Base-by-base conservation (phyloP, 2,888 invertebrate species). In the Chironomus tentans region DNA sequence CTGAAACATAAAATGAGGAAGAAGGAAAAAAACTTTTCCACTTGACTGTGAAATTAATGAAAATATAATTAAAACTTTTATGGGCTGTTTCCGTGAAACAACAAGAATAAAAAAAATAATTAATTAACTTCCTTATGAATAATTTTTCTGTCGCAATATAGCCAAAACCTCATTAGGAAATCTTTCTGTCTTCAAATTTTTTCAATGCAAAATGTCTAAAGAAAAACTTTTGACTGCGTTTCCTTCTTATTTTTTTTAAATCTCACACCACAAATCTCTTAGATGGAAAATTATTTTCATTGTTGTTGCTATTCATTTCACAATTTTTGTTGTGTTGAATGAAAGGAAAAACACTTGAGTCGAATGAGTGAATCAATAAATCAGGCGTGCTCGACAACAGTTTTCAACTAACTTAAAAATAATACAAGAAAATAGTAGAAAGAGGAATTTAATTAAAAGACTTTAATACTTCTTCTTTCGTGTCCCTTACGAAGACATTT, bases 31-130 rank as follows among this genome's bases (percentile, higher is more conserved):
- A 65, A 68, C 18, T 68, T 68, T 68, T 68, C 28, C 68, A 68
- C 68, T 68, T 68, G 68, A 68, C 68, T 68, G 46, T 38, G 38
- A 68, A 68, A 68, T 68, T 68, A 68, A 68, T 68, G 68, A 46
- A 68, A 68, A 68, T 68, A 38, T 68, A 68, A 68, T 68, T 68
- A 68, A 68, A 68, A 68, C 46, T 68, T 68, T 68, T 68, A 68
- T 68, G 68, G 68, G 38, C 68, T 46, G 68, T 28, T 68, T 68
- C 68, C 68, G 68, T 46, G 18, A 18, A 28, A 46, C 28, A 46
- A 56, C 38, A 38, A 38, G 38, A 38, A 38, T 38, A 38, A 56
- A 56, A 68, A 38, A 38, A 68, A 38, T 68, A 68, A 68, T 68
- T 68, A 68, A 68, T 28, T 68, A 38, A 68, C 46, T 68, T 65